Evolutionary conservation across 2,113 vertebrate species (phyloP).

Genomic region (Myiopsitta monachus): DNA sequence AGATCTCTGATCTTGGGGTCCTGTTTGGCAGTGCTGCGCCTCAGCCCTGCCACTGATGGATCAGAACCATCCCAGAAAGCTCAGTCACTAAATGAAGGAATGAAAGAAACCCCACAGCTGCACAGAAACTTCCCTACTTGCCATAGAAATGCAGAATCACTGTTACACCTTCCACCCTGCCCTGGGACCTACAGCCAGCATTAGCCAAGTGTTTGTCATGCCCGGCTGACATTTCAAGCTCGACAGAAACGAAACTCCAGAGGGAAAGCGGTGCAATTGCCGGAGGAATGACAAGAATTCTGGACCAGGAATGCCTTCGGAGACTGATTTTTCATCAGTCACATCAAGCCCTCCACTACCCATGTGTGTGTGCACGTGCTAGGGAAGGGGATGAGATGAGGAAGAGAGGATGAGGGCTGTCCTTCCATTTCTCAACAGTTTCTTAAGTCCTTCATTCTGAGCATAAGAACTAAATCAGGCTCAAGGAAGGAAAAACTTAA

Average conservation of each 20-base stretch:
- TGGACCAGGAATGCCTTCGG: not conserved
- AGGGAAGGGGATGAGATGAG: not conserved
- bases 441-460: slow-evolving; percentile 61
- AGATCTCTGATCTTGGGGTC: not conserved
- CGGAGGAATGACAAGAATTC: slow-evolving; percentile 20
- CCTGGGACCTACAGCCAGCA: not conserved
- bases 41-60: not conserved
- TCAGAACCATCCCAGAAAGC: not conserved
- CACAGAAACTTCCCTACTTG: not conserved
- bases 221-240: not conserved
- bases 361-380: not conserved
- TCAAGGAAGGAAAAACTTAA: slow-evolving; percentile 53
- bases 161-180: not conserved
- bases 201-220: not conserved
- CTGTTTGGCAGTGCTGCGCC: not conserved
- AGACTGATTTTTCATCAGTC: not conserved
- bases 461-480: slow-evolving; percentile 54
- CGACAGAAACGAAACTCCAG: not conserved
- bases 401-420: slow-evolving; percentile 11
- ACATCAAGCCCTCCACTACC: not conserved
- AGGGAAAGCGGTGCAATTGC: not conserved
- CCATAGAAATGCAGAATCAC: not conserved
- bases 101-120: not conserved
- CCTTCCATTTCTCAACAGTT: slow-evolving; percentile 56
- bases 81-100: not conserved